A percentile compares a stretch with the other conserved stretches of the same genome.
These are phyloP conservation scores for Corythaixoides concolor DNA, from an alignment of 2,113 vertebrate genomes.

Conservation along the genomic window DNA sequence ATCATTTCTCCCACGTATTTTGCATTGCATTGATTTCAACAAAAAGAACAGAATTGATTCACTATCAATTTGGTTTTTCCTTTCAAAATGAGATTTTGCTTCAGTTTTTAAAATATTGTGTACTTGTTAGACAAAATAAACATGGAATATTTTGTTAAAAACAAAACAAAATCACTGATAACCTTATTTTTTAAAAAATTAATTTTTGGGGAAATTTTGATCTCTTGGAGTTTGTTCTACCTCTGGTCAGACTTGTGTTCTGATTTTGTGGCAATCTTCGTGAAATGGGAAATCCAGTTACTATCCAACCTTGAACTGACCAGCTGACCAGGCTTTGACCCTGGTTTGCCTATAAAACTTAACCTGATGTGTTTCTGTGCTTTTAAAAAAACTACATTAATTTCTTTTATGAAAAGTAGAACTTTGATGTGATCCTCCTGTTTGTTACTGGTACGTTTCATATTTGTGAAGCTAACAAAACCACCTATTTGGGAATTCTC, in stretches of 20 bases:
- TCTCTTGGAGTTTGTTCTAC: not conserved
- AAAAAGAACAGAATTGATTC: not conserved
- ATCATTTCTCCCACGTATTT: not conserved
- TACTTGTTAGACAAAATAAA: not conserved
- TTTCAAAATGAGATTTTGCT: not conserved
- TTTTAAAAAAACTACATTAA: not conserved
- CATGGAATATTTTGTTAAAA: not conserved
- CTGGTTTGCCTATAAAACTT: not conserved
- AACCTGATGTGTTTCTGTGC: not conserved
- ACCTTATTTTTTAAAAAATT: accelerated
- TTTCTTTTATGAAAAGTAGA: not conserved
- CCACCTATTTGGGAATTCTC: not conserved
- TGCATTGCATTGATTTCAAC: not conserved
- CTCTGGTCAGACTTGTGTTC: not conserved
- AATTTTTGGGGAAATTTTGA: not conserved
- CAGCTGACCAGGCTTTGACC: not conserved
- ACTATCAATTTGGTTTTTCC: not conserved
- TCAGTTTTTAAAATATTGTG: not conserved
- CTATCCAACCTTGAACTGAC: not conserved
- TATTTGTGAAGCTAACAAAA: not conserved
- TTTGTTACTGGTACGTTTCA: not conserved
- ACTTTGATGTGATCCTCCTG: not conserved
- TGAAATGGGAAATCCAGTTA: not conserved
- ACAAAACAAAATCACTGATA: not conserved
- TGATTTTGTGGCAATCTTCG: not conserved